A percentile compares a stretch with the other conserved stretches of the same genome.
Evolutionary conservation across 2,888 invertebrate species (phyloP).

Genomic region (Salticus scenicus): DNA sequence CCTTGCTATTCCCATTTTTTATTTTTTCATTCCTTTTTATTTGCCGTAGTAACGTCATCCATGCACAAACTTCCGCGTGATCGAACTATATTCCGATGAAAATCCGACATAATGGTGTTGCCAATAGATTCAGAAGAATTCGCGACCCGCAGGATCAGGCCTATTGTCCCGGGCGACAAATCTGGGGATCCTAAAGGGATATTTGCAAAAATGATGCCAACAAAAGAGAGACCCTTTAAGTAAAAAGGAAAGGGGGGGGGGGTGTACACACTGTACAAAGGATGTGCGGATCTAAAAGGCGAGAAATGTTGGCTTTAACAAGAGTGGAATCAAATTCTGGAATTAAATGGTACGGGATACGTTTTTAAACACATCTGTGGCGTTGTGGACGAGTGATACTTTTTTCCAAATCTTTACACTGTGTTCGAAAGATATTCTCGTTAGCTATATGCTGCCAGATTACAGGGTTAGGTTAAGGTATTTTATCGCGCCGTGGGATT

Average conservation of each 20-base stretch:
- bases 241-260: not conserved
- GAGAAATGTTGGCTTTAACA: slow-evolving; percentile 52
- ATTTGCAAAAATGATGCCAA: slow-evolving; percentile 3
- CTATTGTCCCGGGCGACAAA: not conserved
- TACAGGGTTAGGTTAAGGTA: not conserved
- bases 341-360: slow-evolving; percentile 1
- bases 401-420: not conserved
- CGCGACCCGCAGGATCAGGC: not conserved
- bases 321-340: slow-evolving; percentile 24
- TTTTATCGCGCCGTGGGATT: not conserved
- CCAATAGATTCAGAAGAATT: slow-evolving; percentile 17
- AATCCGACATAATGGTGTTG: slow-evolving; percentile 30
- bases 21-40: not conserved
- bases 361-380: slow-evolving; percentile 8
- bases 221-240: slow-evolving; percentile 11
- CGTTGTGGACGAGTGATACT: not conserved
- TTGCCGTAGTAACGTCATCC: not conserved
- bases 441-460: not conserved
- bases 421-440: not conserved
- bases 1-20: not conserved
- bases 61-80: slow-evolving; percentile 9
- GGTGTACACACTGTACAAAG: slow-evolving; percentile 39
- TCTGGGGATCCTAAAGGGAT: not conserved
- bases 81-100: slow-evolving; percentile 13
- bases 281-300: slow-evolving; percentile 30